Percentiles rank a stretch among this genome's conserved stretches.
phyloP scores from a whole-genome alignment of 2,888 invertebrate species.

The Doris montereyensis region DNA sequence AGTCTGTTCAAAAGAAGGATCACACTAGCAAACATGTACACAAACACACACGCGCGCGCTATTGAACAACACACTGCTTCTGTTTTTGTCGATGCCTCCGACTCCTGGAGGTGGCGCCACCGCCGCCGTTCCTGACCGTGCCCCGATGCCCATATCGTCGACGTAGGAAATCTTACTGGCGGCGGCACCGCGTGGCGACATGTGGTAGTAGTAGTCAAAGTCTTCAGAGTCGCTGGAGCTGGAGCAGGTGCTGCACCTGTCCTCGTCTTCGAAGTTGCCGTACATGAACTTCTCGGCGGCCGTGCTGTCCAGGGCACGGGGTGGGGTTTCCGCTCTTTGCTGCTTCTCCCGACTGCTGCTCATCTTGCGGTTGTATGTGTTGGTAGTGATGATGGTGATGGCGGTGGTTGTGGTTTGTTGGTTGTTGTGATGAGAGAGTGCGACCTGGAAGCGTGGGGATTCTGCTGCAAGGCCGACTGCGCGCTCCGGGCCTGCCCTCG shows the following conservation, averaged over 20 bases:
- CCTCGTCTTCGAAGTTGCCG: constrained; percentile 69
- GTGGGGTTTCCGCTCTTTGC: background rate
- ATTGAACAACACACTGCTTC: background rate
- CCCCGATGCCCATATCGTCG: constrained; percentile 79
- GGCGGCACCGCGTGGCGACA: constrained; percentile 84
- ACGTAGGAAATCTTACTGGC: constrained; percentile 89
- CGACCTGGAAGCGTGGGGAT: background rate
- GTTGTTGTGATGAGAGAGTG: too few species aligned
- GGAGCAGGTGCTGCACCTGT: constrained; percentile 89
- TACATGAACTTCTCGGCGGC: constrained; percentile 41
- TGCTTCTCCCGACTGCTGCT: too few species aligned
- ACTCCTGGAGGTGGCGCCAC: background rate
- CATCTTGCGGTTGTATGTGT: constrained; percentile 5
- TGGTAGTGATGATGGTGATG: background rate
- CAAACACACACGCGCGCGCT: too few species aligned
- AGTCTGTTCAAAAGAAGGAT: too few species aligned
- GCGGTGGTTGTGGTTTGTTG: background rate
- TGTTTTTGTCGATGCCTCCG: background rate
- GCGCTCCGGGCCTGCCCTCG: constrained; percentile 57
- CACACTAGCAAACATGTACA: too few species aligned
- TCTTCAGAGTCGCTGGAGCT: constrained; percentile 81
- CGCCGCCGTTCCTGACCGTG: background rate
- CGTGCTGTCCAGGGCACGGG: constrained; percentile 20
- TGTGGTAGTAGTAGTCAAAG: constrained; percentile 83
- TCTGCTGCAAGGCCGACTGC: constrained; percentile 36